Percentiles rank a stretch among this genome's conserved stretches.
Evolutionary conservation across 1,140 invertebrate genomes (phyloP).

Genomic region (Adoxophyes honmai): DNA sequence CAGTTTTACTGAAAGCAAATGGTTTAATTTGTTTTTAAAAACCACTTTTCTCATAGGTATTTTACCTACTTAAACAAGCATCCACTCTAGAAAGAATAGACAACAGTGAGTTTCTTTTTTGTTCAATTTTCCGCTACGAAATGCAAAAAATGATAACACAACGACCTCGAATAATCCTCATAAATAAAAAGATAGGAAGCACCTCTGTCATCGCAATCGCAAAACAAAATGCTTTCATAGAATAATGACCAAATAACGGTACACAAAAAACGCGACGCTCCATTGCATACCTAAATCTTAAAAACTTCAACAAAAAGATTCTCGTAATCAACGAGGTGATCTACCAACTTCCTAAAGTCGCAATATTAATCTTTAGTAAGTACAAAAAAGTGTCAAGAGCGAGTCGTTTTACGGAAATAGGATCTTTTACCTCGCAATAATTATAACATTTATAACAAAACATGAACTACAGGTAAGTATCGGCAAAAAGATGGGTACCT

Average conservation of each 20-base stretch:
- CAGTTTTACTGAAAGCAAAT: too few relatives aligned
- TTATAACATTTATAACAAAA: too few relatives aligned
- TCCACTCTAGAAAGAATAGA: too few relatives aligned
- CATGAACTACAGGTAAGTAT: too few relatives aligned
- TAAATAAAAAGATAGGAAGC: constrained; percentile 5
- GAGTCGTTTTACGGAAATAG: background rate
- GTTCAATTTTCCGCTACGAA: too few relatives aligned
- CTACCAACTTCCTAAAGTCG: constrained; percentile 59
- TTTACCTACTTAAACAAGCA: too few relatives aligned
- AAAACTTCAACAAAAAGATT: constrained; percentile 68
- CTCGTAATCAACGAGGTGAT: constrained; percentile 69
- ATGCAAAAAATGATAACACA: too few relatives aligned
- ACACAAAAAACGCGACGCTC: constrained; percentile 52
- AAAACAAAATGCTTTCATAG: constrained; percentile 31
- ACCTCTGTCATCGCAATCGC: background rate
- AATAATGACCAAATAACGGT: constrained; percentile 45
- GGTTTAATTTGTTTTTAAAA: too few relatives aligned
- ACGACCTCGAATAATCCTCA: background rate
- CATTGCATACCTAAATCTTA: constrained; percentile 42
- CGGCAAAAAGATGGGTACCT: too few relatives aligned
- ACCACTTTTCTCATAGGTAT: too few relatives aligned
- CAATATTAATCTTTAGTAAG: constrained; percentile 45
- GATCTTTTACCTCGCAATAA: too few relatives aligned
- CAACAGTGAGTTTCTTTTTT: too few relatives aligned
- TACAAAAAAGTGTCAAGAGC: constrained; percentile 6